Percentiles rank a stretch among this genome's conserved stretches.
These are phyloP conservation scores for Ispidina lecontei DNA, from an alignment of 2,797 vertebrate genomes.

Conservation along the genomic window DNA sequence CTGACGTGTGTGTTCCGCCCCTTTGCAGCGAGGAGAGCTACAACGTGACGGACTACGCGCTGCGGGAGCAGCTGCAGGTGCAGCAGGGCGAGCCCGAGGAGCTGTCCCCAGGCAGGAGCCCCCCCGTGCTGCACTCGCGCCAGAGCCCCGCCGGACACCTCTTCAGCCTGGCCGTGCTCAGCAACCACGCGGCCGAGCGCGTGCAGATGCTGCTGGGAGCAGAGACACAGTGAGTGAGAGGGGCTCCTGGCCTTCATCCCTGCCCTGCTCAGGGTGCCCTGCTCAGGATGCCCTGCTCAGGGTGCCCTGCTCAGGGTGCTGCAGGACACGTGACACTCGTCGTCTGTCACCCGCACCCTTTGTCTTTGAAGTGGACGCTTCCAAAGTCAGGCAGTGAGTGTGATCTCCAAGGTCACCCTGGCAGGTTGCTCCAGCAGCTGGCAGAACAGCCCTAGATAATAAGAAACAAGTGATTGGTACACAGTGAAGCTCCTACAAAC, in stretches of 20 bases:
- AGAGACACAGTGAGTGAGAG: conserved; percentile 86
- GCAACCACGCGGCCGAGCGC: conserved; percentile 88
- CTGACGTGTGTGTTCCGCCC: background rate
- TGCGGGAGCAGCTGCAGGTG: conserved; percentile 90
- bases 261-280: too few species aligned
- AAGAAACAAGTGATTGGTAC: background rate
- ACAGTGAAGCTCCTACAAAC: background rate
- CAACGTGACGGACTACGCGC: conserved; percentile 89
- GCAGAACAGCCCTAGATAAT: background rate
- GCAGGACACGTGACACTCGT: background rate
- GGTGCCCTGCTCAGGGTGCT: background rate
- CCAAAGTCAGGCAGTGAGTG: background rate
- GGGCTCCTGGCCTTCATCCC: too few species aligned
- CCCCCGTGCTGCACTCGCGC: conserved; percentile 84
- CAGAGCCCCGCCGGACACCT: conserved; percentile 82
- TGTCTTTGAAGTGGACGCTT: accelerated
- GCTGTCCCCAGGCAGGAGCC: conserved; percentile 82
- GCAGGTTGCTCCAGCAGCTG: background rate
- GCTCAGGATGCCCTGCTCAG: too few species aligned
- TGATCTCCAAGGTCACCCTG: background rate
- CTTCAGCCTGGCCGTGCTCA: conserved; percentile 86
- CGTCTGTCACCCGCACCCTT: background rate
- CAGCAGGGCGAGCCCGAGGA: conserved; percentile 83
- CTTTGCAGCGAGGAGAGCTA: conserved; percentile 92
- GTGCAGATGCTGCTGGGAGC: conserved; percentile 89